Conservation (phyloP, 2,797 vertebrate species). For the Eulemur coronatus region DNA sequence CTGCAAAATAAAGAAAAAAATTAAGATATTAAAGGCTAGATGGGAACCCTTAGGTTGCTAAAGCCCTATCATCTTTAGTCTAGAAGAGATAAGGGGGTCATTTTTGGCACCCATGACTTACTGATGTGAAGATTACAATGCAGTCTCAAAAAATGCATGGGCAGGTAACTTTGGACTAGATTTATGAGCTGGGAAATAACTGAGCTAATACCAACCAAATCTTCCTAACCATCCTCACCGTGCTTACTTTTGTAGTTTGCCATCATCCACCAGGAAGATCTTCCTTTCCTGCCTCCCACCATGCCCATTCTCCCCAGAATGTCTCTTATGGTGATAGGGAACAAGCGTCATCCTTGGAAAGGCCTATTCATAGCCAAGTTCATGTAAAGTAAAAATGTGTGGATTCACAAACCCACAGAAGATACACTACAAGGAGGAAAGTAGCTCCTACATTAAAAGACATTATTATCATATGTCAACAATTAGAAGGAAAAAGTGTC, state of each 20-base stretch:
- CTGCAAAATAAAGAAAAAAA: background rate
- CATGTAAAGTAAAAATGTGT: constrained; percentile 9
- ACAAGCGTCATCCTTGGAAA: background rate
- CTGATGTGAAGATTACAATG: background rate
- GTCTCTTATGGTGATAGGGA: background rate
- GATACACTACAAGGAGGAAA: constrained; percentile 19
- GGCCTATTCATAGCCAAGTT: background rate
- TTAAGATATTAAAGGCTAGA: background rate
- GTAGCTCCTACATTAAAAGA: background rate
- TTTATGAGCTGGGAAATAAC: background rate
- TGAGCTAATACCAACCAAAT: background rate
- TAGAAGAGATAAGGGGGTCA: background rate
- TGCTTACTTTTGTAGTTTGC: background rate
- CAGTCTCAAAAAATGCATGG: background rate
- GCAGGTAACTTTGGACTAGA: background rate
- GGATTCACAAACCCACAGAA: background rate
- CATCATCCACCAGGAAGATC: background rate
- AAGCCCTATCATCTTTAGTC: background rate
- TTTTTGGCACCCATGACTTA: background rate
- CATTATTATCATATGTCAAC: background rate
- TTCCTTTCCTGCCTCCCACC: background rate
- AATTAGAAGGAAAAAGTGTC: background rate
- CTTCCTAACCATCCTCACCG: background rate
- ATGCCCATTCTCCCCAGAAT: background rate
- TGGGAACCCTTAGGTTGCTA: background rate